These are phyloP conservation scores for Sylvia atricapilla DNA, from an alignment of 2,113 vertebrate genomes.

Conservation along the genomic window DNA sequence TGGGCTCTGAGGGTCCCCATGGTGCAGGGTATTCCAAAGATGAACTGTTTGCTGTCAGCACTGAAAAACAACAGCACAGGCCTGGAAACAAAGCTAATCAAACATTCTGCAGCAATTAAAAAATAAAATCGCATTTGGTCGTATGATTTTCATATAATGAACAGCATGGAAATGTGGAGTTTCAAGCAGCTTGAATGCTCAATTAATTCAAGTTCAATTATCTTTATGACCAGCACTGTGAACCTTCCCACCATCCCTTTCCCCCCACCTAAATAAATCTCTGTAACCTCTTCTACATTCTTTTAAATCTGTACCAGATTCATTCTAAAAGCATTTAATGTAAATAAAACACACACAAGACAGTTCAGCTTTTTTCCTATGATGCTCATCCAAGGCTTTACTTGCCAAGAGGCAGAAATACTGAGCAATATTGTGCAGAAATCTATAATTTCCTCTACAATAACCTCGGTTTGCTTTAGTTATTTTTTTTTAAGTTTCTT, in stretches of 20 bases:
- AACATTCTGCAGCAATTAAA: neutral
- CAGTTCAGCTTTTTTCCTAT: neutral
- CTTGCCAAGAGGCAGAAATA: constrained; percentile 22
- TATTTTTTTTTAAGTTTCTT: neutral
- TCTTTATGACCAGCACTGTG: neutral
- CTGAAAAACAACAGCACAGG: neutral
- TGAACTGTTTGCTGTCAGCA: neutral
- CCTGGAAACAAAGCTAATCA: neutral
- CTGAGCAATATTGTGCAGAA: neutral
- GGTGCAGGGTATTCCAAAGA: neutral
- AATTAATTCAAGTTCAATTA: neutral
- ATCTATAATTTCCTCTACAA: constrained; percentile 34
- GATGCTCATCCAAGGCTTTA: neutral
- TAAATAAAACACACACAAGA: neutral
- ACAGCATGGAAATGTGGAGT: neutral
- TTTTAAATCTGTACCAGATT: neutral
- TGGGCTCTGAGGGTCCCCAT: neutral
- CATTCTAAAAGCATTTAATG: neutral
- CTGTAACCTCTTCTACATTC: neutral
- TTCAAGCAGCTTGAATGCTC: neutral
- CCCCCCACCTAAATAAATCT: neutral
- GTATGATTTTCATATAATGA: neutral
- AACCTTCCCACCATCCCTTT: neutral
- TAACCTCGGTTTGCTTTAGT: neutral
- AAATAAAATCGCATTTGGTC: neutral